A percentile compares a stretch with the other conserved stretches of the same genome.
Evolutionary conservation across 2,113 vertebrate species (phyloP).

Genomic region (Boulengeromyrus knoepffleri): DNA sequence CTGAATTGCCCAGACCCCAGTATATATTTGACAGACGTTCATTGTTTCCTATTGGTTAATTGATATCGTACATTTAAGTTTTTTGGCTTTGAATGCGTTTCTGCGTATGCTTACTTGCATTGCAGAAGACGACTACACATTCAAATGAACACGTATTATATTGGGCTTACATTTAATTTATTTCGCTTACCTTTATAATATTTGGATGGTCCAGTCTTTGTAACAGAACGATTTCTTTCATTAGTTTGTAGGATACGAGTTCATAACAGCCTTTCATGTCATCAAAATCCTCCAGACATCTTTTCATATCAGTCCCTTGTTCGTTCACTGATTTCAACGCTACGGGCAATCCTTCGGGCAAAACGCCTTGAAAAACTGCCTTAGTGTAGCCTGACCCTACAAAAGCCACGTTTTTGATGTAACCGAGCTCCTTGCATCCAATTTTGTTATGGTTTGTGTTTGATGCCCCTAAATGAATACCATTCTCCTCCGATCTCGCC

Average conservation of each 20-base stretch:
- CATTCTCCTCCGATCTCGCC: conserved; percentile 40
- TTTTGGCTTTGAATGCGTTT: neutral
- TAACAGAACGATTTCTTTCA: conserved; percentile 73
- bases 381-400: conserved; percentile 70
- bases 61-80: conserved; percentile 29
- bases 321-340: conserved; percentile 70
- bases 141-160: neutral
- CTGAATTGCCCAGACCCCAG: neutral
- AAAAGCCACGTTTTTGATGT: conserved; percentile 49
- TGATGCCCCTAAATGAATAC: conserved; percentile 34
- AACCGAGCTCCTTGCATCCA: conserved; percentile 60
- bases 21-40: conserved; percentile 42
- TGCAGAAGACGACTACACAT: neutral
- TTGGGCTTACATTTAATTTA: neutral
- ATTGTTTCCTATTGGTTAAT: conserved; percentile 47
- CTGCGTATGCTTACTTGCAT: neutral
- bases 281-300: conserved; percentile 66
- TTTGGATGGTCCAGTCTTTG: conserved; percentile 68
- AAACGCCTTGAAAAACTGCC: conserved; percentile 50
- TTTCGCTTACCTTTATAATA: conserved; percentile 63
- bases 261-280: conserved; percentile 57
- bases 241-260: conserved; percentile 71
- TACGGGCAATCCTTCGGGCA: conserved; percentile 44
- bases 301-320: conserved; percentile 69
- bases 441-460: conserved; percentile 40